Conservation (phyloP, 2,113 vertebrate genomes). For the Tapirus terrestris region DNA sequence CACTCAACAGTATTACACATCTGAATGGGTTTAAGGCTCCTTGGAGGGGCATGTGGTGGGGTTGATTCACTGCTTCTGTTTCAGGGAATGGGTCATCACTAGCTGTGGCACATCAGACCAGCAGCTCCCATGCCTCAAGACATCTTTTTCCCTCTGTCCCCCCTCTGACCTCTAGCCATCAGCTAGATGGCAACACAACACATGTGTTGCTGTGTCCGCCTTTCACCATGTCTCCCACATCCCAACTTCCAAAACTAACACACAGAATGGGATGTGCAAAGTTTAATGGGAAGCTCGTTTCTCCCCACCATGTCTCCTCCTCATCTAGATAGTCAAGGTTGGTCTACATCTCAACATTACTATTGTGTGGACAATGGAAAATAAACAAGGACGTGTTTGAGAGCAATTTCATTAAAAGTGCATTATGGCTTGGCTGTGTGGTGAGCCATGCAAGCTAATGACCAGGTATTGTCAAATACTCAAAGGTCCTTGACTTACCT, state of each 20-base stretch:
- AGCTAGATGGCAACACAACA: neutral
- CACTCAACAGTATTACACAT: slow-evolving; percentile 18
- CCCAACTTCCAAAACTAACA: neutral
- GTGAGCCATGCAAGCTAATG: slow-evolving; percentile 62
- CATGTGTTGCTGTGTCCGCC: neutral
- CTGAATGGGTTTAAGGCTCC: slow-evolving; percentile 38
- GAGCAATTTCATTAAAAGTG: slow-evolving; percentile 65
- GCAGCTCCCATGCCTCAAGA: neutral
- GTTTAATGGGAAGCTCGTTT: neutral
- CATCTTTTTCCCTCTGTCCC: neutral
- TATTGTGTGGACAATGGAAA: neutral
- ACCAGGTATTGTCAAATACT: slow-evolving; percentile 56
- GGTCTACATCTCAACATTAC: neutral
- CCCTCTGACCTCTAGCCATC: neutral
- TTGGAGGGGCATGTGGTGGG: accelerated
- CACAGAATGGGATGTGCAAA: neutral
- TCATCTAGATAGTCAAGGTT: neutral
- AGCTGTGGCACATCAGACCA: neutral
- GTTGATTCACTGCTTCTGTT: neutral
- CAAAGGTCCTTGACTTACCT: slow-evolving; percentile 44
- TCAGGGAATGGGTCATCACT: neutral
- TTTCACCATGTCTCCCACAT: neutral
- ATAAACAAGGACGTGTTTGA: neutral
- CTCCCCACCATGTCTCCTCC: neutral
- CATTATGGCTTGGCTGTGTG: slow-evolving; percentile 30